These are phyloP conservation scores for Gisinianus flammeolus DNA, from an alignment of 2,888 invertebrate genomes.

Conservation along the genomic window DNA sequence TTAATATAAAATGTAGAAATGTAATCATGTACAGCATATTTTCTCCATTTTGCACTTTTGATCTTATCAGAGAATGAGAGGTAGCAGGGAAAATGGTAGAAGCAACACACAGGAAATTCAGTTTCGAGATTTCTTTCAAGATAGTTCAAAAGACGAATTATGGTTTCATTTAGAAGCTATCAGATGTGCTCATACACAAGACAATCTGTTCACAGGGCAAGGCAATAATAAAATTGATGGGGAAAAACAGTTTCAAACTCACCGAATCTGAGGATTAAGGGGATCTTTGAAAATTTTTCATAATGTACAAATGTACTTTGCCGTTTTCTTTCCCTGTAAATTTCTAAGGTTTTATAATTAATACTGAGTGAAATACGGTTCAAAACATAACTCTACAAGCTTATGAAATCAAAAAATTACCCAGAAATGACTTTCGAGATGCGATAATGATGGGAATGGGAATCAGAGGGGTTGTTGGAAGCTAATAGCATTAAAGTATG, in stretches of 20 bases:
- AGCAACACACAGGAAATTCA: constrained; percentile 29
- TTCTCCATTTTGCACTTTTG: neutral
- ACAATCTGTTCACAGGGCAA: no score
- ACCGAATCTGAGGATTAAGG: no score
- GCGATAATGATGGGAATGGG: neutral
- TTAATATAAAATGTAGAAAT: neutral
- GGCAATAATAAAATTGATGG: no score
- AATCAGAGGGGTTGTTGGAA: neutral
- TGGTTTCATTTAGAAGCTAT: constrained; percentile 6
- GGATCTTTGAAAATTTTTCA: no score
- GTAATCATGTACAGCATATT: neutral
- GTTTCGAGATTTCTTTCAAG: constrained; percentile 26
- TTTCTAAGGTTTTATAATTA: no score
- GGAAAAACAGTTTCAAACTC: no score
- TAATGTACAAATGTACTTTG: no score
- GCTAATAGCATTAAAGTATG: neutral
- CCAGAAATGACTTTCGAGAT: no score
- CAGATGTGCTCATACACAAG: neutral
- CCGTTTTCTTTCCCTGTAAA: no score
- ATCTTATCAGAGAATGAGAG: constrained; percentile 21
- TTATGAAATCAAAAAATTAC: no score
- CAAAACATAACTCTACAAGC: no score
- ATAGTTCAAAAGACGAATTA: neutral
- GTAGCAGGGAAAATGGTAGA: neutral
- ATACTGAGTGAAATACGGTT: no score